These are phyloP conservation scores for Graphium colonna DNA, from an alignment of 2,888 invertebrate species.

Conservation along the genomic window DNA sequence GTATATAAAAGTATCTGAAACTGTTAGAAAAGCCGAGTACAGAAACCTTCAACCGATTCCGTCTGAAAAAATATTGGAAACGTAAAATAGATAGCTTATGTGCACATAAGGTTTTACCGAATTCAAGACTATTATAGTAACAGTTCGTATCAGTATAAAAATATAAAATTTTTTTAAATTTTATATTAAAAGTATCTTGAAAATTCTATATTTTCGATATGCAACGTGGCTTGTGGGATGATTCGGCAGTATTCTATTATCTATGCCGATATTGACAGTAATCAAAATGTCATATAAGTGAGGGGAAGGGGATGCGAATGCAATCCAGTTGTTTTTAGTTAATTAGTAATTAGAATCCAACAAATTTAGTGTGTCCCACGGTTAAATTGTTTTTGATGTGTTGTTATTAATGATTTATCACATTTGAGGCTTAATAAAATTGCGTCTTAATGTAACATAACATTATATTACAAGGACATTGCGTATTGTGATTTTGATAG, in stretches of 20 bases:
- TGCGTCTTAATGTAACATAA: conserved; percentile 12
- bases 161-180: too few species aligned
- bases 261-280: conserved; percentile 46
- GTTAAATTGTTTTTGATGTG: conserved; percentile 43
- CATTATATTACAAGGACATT: conserved; percentile 20
- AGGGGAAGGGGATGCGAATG: conserved; percentile 53
- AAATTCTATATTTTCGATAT: conserved; percentile 8
- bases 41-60: too few species aligned
- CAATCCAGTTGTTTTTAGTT: conserved; percentile 50
- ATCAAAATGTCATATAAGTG: conserved; percentile 41
- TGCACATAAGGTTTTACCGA: too few species aligned
- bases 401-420: conserved; percentile 22
- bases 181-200: too few species aligned
- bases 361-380: conserved; percentile 36
- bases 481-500: conserved; percentile 33
- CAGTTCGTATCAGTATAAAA: too few species aligned
- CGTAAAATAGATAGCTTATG: too few species aligned
- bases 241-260: conserved; percentile 30
- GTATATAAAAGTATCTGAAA: too few species aligned
- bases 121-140: too few species aligned
- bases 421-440: too few species aligned
- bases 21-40: too few species aligned
- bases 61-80: too few species aligned
- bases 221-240: conserved; percentile 25
- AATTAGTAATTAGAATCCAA: conserved; percentile 37